These are phyloP conservation scores for Crotalus tigris DNA, from an alignment of 2,113 vertebrate species.

Conservation along the genomic window DNA sequence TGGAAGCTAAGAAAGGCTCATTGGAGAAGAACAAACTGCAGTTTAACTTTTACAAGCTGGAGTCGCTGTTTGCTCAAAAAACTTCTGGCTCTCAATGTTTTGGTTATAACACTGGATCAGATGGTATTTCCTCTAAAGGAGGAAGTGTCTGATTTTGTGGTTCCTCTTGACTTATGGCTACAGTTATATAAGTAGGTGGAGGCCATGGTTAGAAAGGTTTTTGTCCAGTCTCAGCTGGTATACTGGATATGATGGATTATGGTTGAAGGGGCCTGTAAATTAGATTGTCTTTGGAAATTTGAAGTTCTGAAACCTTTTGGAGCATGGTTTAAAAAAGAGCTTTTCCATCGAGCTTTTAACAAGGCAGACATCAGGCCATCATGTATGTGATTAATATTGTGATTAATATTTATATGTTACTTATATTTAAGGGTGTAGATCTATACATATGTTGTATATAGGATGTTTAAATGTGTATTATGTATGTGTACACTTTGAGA, in stretches of 20 bases:
- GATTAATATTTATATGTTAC: no score
- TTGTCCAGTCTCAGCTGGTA: neutral
- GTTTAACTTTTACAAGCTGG: neutral
- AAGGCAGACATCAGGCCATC: neutral
- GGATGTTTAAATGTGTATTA: no score
- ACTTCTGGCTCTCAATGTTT: neutral
- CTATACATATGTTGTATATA: no score
- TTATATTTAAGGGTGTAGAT: no score
- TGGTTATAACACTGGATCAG: neutral
- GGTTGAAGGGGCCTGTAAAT: neutral
- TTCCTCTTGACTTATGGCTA: neutral
- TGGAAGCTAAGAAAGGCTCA: neutral
- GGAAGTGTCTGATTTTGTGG: neutral
- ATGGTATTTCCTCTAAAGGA: neutral
- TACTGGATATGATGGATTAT: neutral
- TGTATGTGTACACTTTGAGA: no score
- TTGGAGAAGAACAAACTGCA: neutral
- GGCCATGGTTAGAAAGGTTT: neutral
- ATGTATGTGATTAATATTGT: neutral
- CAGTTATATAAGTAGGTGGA: neutral
- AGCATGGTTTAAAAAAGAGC: neutral
- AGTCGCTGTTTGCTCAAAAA: neutral
- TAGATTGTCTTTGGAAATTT: neutral
- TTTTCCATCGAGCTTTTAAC: neutral
- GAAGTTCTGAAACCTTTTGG: neutral